Evolutionary conservation across 2,888 invertebrate genomes (phyloP).

Genomic region (Apamea epomidion): DNA sequence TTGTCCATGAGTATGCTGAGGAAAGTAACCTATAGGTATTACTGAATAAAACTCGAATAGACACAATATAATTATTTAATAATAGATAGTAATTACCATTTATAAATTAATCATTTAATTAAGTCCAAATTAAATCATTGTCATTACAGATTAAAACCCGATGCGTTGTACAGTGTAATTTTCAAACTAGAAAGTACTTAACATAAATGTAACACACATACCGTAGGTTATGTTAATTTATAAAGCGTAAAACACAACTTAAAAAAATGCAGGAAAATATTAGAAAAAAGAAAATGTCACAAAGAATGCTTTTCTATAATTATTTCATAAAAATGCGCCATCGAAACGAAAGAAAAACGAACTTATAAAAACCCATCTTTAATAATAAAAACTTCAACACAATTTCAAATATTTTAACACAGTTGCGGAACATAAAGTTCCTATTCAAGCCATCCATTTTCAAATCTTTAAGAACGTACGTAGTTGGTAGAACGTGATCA

Average conservation of each 20-base stretch:
- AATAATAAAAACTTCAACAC: not conserved
- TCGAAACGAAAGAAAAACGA: not conserved
- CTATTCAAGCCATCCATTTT: not conserved
- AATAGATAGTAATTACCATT: not conserved
- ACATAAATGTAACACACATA: not conserved
- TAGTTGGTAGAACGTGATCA: not conserved
- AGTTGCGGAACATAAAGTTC: not conserved
- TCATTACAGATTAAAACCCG: not conserved
- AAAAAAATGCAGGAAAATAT: not conserved
- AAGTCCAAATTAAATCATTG: too few species aligned
- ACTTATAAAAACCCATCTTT: not conserved
- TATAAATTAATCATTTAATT: not conserved
- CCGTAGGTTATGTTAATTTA: too few species aligned
- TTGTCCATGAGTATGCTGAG: not conserved
- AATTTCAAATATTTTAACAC: not conserved
- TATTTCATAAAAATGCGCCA: too few species aligned
- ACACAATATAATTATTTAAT: not conserved
- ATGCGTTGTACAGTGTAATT: not conserved
- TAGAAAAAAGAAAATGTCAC: not conserved
- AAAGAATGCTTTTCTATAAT: too few species aligned
- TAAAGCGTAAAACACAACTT: not conserved
- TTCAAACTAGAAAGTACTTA: not conserved
- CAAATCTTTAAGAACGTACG: not conserved
- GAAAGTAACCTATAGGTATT: not conserved
- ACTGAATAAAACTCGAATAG: not conserved